Conservation (phyloP, 2,888 invertebrate genomes). For the Rotaria socialis region DNA sequence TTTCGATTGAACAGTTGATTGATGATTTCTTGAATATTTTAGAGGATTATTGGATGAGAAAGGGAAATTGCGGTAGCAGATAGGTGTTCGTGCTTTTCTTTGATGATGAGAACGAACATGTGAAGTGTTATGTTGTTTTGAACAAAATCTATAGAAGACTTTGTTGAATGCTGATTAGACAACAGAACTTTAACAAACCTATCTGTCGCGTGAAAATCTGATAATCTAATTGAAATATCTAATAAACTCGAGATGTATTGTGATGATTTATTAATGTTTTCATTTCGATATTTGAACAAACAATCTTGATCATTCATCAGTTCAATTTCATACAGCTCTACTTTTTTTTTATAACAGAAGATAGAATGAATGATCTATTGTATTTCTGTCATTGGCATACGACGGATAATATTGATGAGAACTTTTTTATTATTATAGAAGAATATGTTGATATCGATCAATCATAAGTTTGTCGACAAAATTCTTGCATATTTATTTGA, state of each 20-base stretch:
- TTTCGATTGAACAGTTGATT: not conserved
- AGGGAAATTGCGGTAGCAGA: not conserved
- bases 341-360: not conserved
- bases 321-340: not conserved
- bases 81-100: not conserved
- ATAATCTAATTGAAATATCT: not conserved
- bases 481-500: not conserved
- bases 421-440: not conserved
- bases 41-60: not conserved
- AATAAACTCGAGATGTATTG: not conserved
- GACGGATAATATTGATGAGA: not conserved
- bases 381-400: not conserved
- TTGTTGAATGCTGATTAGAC: not conserved
- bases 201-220: not conserved
- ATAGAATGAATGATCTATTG: not conserved
- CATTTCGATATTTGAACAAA: not conserved
- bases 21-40: not conserved
- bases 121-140: no score
- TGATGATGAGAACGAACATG: no score
- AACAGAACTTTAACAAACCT: not conserved
- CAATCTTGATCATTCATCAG: no score
- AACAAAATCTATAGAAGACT: no score
- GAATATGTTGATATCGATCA: not conserved
- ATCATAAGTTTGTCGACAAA: not conserved
- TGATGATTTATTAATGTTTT: not conserved